These are phyloP conservation scores for Desoria tigrina DNA, from an alignment of 2,888 invertebrate genomes.

Conservation along the genomic window DNA sequence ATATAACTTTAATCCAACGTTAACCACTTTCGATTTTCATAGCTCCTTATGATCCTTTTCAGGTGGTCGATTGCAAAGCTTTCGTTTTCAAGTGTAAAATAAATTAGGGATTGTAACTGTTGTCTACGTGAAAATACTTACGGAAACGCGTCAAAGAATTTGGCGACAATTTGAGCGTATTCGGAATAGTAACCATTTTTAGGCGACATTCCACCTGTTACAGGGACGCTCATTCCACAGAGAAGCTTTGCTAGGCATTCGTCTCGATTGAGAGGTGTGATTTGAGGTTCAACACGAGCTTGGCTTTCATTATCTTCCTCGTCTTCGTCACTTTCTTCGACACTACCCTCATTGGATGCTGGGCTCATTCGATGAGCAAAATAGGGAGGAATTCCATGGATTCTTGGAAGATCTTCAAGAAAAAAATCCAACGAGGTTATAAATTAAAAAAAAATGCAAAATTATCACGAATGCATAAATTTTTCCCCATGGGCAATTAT, in stretches of 20 bases:
- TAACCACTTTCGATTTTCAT: too few species aligned
- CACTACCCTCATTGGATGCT: background rate
- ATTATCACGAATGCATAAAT: background rate
- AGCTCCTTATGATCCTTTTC: too few species aligned
- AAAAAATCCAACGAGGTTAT: too few species aligned
- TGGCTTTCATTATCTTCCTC: conserved; percentile 28
- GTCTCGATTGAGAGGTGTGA: conserved; percentile 33
- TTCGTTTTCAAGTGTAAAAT: conserved; percentile 1
- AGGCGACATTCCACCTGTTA: conserved; percentile 32
- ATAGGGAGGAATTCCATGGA: background rate
- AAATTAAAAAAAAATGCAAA: background rate
- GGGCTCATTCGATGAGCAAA: background rate
- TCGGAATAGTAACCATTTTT: conserved; percentile 38
- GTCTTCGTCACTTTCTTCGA: conserved; percentile 33
- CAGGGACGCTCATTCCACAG: conserved; percentile 45
- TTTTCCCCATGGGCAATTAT: too few species aligned
- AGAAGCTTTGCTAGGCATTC: conserved; percentile 40
- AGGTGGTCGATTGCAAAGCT: background rate
- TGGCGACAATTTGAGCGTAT: conserved; percentile 38
- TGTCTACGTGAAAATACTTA: conserved; percentile 27
- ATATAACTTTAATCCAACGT: too few species aligned
- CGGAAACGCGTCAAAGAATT: conserved; percentile 43
- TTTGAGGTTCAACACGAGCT: conserved; percentile 37
- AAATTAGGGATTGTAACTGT: too few species aligned
- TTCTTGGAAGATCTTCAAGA: background rate